Base-by-base conservation (phyloP, 2,113 vertebrate genomes). In the Muntiacus muntjak region DNA sequence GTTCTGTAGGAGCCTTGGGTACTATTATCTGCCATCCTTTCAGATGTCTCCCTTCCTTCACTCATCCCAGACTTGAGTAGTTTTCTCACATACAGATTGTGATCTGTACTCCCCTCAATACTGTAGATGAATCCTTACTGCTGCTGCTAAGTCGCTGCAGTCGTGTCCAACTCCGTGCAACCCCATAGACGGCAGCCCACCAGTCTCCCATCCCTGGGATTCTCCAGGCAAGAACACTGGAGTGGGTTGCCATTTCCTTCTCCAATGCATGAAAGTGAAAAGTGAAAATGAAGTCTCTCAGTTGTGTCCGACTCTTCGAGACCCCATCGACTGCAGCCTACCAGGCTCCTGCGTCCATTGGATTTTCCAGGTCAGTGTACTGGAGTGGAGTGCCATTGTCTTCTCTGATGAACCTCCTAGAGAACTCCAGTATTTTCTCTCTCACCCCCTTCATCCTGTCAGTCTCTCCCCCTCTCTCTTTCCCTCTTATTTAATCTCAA, bases 241-340 rank as follows among this genome's bases (percentile, higher is more conserved):
- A 67, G 17, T 67, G 33, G 64, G 7, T 64, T 16, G 16, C 64
- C 64, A 64, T 64, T 64, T n/a, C 62, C 30, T 64, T n/a, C 15
- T n/a, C 15, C 30, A 64, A 9, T n/a, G 30, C 15, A n/a, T n/a
- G 60, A 33, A 33, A 64, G 30, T 33, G 60, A 62, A 16, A 62
- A 33, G 60, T 16, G 30, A 64, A 64, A 33, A 3, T 17, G 30
- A 64, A n/a, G 7, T 64, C 3, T 0, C 15, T n/a, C 30, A n/a
- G 15, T 64, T 3, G 33, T n/a, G 62, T n/a, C 62, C 0, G 0
- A 64, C 33, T 64, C 15, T 64, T n/a, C 0, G 3, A n/a, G 16
- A 64, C 30, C 30, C 15, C 60, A 7, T 62, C 0, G 3, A 33
- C 60, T 62, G 30, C 60, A 64, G 62, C 62, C 62, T 17, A n/a